phyloP scores from a whole-genome alignment of 2,113 vertebrate genomes.

The Onychorhynchus coronatus region DNA sequence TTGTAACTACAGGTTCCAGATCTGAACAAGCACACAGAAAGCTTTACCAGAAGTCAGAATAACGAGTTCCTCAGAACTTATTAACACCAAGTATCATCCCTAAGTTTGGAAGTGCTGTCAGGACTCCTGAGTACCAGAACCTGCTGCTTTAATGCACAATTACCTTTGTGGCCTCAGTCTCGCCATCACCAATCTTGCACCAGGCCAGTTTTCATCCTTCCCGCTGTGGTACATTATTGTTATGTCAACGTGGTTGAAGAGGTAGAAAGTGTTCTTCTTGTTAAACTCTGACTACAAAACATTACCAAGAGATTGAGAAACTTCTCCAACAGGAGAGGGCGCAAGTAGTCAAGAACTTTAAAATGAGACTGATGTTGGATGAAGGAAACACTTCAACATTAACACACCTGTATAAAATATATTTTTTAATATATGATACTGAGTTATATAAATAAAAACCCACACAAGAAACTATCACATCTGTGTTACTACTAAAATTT shows the following conservation, averaged over 20 bases:
- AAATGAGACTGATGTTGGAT: neutral
- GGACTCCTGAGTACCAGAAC: neutral
- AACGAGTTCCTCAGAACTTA: neutral
- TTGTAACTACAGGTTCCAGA: neutral
- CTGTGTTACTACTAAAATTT: neutral
- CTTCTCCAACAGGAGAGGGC: conserved; percentile 33
- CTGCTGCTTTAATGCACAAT: neutral
- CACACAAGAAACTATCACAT: neutral
- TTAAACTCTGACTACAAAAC: conserved; percentile 83
- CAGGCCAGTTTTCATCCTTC: conserved; percentile 71
- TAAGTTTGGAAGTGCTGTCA: neutral
- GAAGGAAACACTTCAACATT: neutral
- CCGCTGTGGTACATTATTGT: conserved; percentile 86
- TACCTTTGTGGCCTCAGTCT: conserved; percentile 88
- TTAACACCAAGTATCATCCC: neutral
- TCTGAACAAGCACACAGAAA: neutral
- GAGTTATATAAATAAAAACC: neutral
- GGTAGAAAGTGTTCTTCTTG: conserved; percentile 86
- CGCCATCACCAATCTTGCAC: conserved; percentile 81
- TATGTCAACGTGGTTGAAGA: conserved; percentile 92
- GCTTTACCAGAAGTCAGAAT: neutral
- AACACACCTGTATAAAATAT: neutral
- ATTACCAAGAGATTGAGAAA: conserved; percentile 13
- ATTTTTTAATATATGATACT: neutral
- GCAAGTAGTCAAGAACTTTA: neutral